These are phyloP conservation scores for Parazoanthus darwini DNA, from an alignment of 92 coral and sea anemone species.

Conservation along the genomic window DNA sequence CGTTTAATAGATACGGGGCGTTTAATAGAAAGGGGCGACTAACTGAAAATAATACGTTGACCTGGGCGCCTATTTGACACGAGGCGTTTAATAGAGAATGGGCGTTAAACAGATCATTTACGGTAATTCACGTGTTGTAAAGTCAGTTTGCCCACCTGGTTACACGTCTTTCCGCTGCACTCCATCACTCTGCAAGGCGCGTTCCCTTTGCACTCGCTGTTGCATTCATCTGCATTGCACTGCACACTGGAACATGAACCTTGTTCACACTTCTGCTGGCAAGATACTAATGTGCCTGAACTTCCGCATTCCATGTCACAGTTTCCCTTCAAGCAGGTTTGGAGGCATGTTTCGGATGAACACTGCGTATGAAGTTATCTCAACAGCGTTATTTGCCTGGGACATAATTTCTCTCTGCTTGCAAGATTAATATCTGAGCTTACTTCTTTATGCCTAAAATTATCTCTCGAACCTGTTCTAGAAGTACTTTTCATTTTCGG, in stretches of 20 bases:
- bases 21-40: no score
- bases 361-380: neutral
- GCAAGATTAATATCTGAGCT: no score
- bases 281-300: neutral
- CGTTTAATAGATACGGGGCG: no score
- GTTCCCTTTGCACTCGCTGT: neutral
- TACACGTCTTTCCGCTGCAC: slow-evolving; percentile 18
- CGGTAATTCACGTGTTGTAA: neutral
- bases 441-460: no score
- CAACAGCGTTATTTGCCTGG: neutral
- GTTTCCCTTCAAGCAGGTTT: slow-evolving; percentile 5
- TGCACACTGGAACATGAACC: neutral
- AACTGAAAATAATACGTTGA: no score
- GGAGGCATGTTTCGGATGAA: neutral
- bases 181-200: slow-evolving; percentile 22
- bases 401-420: no score
- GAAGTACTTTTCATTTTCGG: no score
- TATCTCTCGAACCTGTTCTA: no score
- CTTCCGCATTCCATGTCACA: slow-evolving; percentile 20
- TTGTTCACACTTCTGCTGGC: neutral
- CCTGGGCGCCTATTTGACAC: no score
- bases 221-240: slow-evolving; percentile 18
- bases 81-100: no score
- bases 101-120: no score
- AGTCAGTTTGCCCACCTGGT: neutral